Evolutionary conservation across 2,888 invertebrate genomes (phyloP), one percentile per base, ranked within the genome.

Genomic region (Tenthredo livida): DNA sequence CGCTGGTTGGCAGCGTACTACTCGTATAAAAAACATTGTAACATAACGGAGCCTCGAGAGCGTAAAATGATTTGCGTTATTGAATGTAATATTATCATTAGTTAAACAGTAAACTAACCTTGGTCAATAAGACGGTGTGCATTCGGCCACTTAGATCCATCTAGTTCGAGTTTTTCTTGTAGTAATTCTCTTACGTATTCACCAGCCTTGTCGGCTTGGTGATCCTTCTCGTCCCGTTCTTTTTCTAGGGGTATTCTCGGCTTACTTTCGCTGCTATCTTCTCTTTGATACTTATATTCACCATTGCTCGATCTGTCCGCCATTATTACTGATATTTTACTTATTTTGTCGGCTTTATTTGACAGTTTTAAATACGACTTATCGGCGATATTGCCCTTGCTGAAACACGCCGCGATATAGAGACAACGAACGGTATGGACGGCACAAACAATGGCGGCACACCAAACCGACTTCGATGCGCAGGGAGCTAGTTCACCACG

Each of bases 161-260:
- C 94, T 88, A 95, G 94, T 89, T 95, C 96, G 88, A 97, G 94
- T 92, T 96, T 96, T 91, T 97, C 97, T 78, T 95, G 95, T 86
- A 97, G 91, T 85, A 97, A 94, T 91, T 97, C 97, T 33, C 96
- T 94, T 91, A 97, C 96, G 91, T 97, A 97, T 94, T 97, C 97
- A 84, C 95, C 96, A 92, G 96, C 96, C 94, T 97, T 97, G 92
- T 96, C 96, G 88, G 95, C 95, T 86, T 96, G 93, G 90, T 95
- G 95, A 78, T 94, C 93, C 88, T 94, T 94, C 29, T 95, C 95
- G 84, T 95, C 95, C 92, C 94, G 94, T 40, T 93, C 93, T 94
- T 94, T 95, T 86, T 89, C 90, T 87, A 88, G 88, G 84, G 87
- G 88, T 85, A 84, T 88, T 89, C 88, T 90, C 88, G 85, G 89